Conservation (phyloP, 2,888 invertebrate genomes). For the Miltochrista miniata region DNA sequence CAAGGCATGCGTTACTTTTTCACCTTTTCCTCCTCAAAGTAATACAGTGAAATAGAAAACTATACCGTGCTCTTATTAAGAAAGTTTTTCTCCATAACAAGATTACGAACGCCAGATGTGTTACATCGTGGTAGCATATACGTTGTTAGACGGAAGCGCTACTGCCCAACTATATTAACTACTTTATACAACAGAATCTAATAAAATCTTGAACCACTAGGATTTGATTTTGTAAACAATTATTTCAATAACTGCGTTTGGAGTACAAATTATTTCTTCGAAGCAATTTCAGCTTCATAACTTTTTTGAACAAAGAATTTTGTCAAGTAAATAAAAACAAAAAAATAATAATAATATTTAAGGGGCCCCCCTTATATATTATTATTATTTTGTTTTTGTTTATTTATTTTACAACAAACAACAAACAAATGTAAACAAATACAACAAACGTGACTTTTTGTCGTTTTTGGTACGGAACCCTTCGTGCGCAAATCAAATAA, state of each 20-base stretch:
- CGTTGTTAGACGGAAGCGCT: slow-evolving; percentile 42
- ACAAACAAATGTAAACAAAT: too few relatives aligned
- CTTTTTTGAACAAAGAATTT: too few relatives aligned
- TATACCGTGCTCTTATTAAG: slow-evolving; percentile 77
- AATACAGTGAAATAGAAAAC: slow-evolving; percentile 58
- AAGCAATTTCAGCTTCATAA: too few relatives aligned
- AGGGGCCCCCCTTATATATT: too few relatives aligned
- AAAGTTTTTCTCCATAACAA: slow-evolving; percentile 82
- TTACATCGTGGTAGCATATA: slow-evolving; percentile 65
- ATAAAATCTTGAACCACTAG: slow-evolving; percentile 4
- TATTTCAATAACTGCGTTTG: background rate
- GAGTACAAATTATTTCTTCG: background rate
- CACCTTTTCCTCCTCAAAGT: slow-evolving; percentile 49
- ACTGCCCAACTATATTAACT: slow-evolving; percentile 23
- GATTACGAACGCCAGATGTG: slow-evolving; percentile 81
- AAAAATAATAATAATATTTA: too few relatives aligned
- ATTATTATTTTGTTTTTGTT: too few relatives aligned
- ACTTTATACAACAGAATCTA: slow-evolving; percentile 14
- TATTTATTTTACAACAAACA: too few relatives aligned
- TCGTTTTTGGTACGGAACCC: too few relatives aligned
- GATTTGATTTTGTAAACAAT: background rate
- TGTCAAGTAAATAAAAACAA: too few relatives aligned
- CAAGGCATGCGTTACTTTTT: slow-evolving; percentile 28
- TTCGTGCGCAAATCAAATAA: too few relatives aligned
- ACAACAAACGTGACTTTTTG: too few relatives aligned